Evolutionary conservation across 2,797 vertebrate genomes (phyloP).

Genomic region (Galago senegalensis): DNA sequence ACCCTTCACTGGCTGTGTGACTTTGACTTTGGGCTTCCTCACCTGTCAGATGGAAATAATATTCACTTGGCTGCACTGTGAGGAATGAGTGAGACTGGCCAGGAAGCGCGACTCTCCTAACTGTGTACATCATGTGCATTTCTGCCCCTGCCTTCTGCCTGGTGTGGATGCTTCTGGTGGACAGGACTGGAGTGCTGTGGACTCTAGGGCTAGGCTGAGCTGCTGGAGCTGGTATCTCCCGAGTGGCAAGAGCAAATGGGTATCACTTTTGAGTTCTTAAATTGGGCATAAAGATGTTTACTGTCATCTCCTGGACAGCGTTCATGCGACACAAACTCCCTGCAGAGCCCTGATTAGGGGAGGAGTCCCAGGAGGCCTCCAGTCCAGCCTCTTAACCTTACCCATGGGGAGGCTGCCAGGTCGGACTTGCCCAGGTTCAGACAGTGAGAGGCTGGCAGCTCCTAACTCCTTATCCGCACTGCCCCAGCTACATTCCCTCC

Average conservation of each 20-base stretch:
- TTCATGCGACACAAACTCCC: accelerated
- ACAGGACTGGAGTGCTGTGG: accelerated
- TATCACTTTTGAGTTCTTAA: neutral
- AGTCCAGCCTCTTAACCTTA: neutral
- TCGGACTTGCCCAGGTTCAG: neutral
- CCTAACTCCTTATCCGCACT: accelerated
- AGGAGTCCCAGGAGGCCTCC: neutral
- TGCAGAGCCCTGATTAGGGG: accelerated
- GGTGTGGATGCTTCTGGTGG: neutral
- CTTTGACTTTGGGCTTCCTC: neutral
- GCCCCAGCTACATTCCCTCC: neutral
- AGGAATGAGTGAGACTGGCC: neutral
- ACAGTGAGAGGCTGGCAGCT: accelerated
- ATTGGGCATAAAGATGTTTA: neutral
- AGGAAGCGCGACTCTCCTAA: accelerated
- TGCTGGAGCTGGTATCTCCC: neutral
- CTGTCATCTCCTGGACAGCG: neutral
- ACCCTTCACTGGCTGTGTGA: neutral
- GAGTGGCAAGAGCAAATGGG: accelerated
- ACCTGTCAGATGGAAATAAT: neutral
- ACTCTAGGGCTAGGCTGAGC: neutral
- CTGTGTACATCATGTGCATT: accelerated
- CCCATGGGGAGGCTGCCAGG: accelerated
- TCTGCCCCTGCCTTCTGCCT: neutral
- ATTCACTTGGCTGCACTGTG: accelerated